Base-by-base conservation (phyloP, 2,888 invertebrate genomes). In the Meiosimyza decipiens region DNA sequence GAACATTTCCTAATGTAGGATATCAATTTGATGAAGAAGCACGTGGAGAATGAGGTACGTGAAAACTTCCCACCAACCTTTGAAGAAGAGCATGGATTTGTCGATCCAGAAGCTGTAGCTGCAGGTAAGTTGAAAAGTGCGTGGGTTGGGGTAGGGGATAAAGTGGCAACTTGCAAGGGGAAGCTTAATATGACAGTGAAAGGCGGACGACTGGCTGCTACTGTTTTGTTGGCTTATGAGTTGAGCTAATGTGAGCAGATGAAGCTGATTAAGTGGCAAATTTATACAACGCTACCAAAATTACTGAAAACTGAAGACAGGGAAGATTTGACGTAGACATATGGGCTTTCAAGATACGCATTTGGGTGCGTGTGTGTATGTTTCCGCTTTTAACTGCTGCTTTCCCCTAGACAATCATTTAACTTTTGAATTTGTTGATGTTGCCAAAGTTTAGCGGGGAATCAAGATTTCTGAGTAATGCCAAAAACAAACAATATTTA, bases 31-130 rank as follows among this genome's bases (percentile, higher is more conserved):
- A 91, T 95, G 87, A 87, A 88, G 1, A 86, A 82, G 0, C 89
- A 92, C 75, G 88, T 95, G 13, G 89, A 90, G 74, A 87, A 87
- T 22, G 90, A 91, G 76, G 85, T 96, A 1, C 89, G 88, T 3
- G 88, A 89, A 67, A 88, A 88, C 2, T 87, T 86, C 64, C 81
- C 82, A 7, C 75, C 81, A 0, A 77, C 82, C 7, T 84, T 81
- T 68, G 86, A 85, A 63, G 76, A 78, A 22, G 77, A 79, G 4
- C 65, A 84, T 64, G 84, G 85, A 2, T 85, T 82, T 64, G 76
- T 79, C 15, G 80, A 83, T 47, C 70, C 80, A 5, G 81, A 79
- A 55, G 77, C 75, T 5, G 74, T 78, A 6, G 79, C 78, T 3
- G 76, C 75, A 50, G 81, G 52, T 81, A 78, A 72, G 80, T 79